Conservation (phyloP, 2,797 vertebrate genomes). For the Anisognathus igniventris region DNA sequence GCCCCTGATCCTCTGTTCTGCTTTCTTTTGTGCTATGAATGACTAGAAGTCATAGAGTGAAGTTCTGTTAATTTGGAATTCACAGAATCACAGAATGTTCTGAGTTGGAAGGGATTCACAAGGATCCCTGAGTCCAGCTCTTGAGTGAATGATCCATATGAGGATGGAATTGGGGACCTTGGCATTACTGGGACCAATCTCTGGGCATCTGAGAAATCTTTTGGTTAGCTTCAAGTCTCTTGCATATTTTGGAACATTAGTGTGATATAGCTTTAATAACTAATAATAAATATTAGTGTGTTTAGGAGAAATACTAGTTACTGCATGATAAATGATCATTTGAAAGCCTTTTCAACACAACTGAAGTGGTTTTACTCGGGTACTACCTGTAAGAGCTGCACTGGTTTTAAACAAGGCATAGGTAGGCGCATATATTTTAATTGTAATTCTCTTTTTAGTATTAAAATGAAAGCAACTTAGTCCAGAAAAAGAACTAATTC, state of each 20-base stretch:
- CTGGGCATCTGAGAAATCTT: background rate
- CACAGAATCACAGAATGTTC: background rate
- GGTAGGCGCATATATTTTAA: background rate
- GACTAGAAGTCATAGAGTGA: background rate
- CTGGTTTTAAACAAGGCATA: background rate
- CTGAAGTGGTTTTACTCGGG: background rate
- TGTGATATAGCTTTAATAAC: background rate
- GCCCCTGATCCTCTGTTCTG: background rate
- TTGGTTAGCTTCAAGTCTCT: background rate
- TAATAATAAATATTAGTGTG: background rate
- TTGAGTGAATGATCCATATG: rapidly evolving
- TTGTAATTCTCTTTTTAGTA: background rate
- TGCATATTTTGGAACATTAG: background rate
- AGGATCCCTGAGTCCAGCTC: background rate
- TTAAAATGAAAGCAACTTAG: background rate
- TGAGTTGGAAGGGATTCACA: background rate
- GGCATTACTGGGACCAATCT: background rate
- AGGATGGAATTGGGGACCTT: background rate
- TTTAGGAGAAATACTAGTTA: background rate
- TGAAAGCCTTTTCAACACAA: background rate
- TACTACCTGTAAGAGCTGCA: background rate
- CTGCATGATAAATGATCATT: background rate
- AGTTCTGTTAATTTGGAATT: background rate
- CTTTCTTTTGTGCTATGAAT: background rate
- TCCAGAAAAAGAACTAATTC: background rate